Base-by-base conservation (phyloP, 2,888 invertebrate species). In the Flexamia atlantica region DNA sequence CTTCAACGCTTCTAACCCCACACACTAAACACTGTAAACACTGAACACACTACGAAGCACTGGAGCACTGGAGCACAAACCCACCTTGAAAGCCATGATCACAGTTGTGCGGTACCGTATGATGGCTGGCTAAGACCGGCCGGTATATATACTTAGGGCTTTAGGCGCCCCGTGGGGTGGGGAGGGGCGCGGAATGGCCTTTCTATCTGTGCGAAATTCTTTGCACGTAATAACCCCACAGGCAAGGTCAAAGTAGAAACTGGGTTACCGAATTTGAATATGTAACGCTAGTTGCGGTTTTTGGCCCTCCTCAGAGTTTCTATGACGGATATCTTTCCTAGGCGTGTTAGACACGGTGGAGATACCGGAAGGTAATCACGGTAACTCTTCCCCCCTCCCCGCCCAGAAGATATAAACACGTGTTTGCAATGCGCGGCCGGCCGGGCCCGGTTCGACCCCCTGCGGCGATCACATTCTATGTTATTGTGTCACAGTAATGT, bases 71-170 rank as follows among this genome's bases (percentile, higher is more conserved):
- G 20, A 36, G 7, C 68, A 68, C 68, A n/a, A 7, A 72, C 72
- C 72, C 72, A 72, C 72, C 72, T 72, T 72, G 72, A 72, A 23
- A 40, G 72, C 72, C 72, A 72, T 72, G 72, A 42, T 72, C 40
- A 72, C 72, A 42, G 72, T 40, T 40, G 72, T 36, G 25, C 72
- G 23, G 72, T 28, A 64, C 64, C 25, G 64, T 64, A 72, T 72
- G 72, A 40, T 14, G 40, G 7, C 64, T 30, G 17, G 68, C 68
- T 68, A 68, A 68, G 12, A 32, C 42, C 40, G 72, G 42, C 36
- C 72, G 42, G 42, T 72, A 72, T 42, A 72, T 40, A 72, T 72
- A 72, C 40, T 72, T 72, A n/a, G 72, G 64, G 72, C 72, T 42
- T 72, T 72, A 72, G 72, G 72, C 42, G 72, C 20, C 42, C 42